A percentile compares a stretch with the other conserved stretches of the same genome.
These are phyloP conservation scores for human (Homo sapiens) DNA, from an alignment of 2,113 vertebrate species.

Conservation along the genomic window DNA sequence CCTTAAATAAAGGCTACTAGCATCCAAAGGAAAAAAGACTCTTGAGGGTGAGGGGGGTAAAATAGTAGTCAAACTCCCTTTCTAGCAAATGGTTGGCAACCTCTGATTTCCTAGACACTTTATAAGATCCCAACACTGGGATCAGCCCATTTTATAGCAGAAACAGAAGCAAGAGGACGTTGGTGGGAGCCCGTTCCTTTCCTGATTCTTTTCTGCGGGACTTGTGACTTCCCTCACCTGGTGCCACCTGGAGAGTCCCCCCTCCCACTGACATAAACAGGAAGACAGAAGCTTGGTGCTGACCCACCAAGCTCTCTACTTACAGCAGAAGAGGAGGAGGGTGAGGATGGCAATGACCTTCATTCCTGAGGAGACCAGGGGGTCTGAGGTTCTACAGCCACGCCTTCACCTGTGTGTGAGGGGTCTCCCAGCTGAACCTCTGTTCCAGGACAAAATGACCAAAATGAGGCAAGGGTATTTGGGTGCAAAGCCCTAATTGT, in stretches of 20 bases:
- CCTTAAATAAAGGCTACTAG: not conserved
- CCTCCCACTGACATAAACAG: not conserved
- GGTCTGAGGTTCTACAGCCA: accelerated
- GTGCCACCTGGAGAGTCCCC: not conserved
- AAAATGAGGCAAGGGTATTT: not conserved
- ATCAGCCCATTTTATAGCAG: not conserved
- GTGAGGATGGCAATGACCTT: not conserved
- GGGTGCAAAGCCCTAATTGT: not conserved
- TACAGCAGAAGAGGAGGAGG: conserved; percentile 36
- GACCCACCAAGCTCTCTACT: not conserved
- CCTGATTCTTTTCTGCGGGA: not conserved
- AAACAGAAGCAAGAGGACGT: not conserved
- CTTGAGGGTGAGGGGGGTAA: not conserved
- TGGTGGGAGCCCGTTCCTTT: accelerated
- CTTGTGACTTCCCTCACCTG: not conserved
- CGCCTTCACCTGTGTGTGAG: not conserved
- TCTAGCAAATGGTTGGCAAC: not conserved
- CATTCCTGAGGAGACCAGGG: not conserved
- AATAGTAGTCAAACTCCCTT: not conserved
- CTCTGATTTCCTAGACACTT: not conserved
- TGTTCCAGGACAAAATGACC: not conserved
- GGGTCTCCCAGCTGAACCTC: not conserved
- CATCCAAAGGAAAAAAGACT: not conserved
- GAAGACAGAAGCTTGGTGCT: accelerated
- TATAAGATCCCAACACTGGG: not conserved